Conservation (phyloP, 1,140 invertebrate genomes). For the Zaprionus vittiger region DNA sequence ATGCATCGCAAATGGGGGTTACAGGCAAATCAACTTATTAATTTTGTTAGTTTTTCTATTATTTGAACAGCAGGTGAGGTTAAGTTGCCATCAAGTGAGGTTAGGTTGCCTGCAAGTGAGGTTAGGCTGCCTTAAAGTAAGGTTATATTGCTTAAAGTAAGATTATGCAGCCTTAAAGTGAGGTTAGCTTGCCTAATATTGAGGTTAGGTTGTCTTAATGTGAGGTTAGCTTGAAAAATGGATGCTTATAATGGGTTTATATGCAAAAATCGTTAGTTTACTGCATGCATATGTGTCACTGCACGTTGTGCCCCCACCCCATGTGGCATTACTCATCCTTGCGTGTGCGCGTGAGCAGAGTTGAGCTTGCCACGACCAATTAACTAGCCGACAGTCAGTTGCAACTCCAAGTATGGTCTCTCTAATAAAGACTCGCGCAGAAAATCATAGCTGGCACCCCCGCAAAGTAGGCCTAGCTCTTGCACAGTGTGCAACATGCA, state of each 20-base stretch:
- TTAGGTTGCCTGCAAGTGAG: background rate
- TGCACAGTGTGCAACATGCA: conserved; percentile 46
- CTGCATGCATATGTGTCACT: conserved; percentile 3
- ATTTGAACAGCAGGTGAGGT: conserved; percentile 4
- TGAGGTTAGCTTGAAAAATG: conserved; percentile 5
- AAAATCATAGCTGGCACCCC: conserved; percentile 66
- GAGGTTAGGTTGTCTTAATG: background rate
- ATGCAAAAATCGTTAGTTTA: background rate
- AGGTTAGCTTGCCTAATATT: background rate
- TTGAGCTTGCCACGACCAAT: conserved; percentile 74
- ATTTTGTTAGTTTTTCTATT: background rate
- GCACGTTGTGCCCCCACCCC: background rate
- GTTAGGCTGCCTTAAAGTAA: background rate
- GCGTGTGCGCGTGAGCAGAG: conserved; percentile 33
- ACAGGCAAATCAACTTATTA: conserved; percentile 9
- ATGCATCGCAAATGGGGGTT: conserved; percentile 8
- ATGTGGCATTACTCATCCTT: conserved; percentile 21
- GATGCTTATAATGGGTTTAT: background rate
- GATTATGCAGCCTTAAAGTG: background rate
- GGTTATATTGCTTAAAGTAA: background rate
- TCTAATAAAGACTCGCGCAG: conserved; percentile 71
- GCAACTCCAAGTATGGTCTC: conserved; percentile 47
- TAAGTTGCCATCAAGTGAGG: conserved; percentile 1
- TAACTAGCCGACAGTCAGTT: conserved; percentile 57
- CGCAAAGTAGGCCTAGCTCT: conserved; percentile 48